Evolutionary conservation across 2,888 invertebrate genomes (phyloP).

Genomic region (Camptogramma bilineatum): DNA sequence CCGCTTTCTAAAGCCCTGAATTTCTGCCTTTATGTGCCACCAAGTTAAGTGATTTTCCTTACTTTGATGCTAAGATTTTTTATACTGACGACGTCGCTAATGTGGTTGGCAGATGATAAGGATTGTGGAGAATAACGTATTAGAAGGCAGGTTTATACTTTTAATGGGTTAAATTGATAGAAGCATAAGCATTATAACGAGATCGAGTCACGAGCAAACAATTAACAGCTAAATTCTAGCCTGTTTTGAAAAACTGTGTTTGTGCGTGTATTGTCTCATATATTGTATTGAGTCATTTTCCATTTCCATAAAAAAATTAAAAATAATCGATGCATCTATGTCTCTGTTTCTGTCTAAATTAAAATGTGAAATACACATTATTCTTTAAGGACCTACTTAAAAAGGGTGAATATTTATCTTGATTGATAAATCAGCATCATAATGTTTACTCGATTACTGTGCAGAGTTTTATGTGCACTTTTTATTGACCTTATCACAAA

Average conservation of each 20-base stretch:
- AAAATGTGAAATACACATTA: no score
- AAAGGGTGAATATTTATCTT: no score
- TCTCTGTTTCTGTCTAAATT: no score
- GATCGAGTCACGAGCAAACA: background rate
- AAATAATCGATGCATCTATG: no score
- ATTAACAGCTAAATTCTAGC: background rate
- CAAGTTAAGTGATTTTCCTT: slow-evolving; percentile 21
- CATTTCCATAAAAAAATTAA: no score
- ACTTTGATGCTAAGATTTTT: background rate
- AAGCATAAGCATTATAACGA: background rate
- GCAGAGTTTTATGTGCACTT: background rate
- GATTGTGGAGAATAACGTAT: background rate
- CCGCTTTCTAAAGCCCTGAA: slow-evolving; percentile 34
- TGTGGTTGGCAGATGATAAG: background rate
- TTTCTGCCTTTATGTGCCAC: slow-evolving; percentile 26
- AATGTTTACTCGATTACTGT: background rate
- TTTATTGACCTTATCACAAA: background rate
- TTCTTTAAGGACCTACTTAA: no score
- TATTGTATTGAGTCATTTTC: no score
- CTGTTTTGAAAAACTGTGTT: background rate
- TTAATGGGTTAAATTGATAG: background rate
- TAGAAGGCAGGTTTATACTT: background rate
- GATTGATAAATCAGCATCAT: no score
- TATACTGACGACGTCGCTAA: background rate
- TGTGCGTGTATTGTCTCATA: background rate